Base-by-base conservation (phyloP, 2,113 vertebrate genomes). In the Cynoglossus semilaevis region DNA sequence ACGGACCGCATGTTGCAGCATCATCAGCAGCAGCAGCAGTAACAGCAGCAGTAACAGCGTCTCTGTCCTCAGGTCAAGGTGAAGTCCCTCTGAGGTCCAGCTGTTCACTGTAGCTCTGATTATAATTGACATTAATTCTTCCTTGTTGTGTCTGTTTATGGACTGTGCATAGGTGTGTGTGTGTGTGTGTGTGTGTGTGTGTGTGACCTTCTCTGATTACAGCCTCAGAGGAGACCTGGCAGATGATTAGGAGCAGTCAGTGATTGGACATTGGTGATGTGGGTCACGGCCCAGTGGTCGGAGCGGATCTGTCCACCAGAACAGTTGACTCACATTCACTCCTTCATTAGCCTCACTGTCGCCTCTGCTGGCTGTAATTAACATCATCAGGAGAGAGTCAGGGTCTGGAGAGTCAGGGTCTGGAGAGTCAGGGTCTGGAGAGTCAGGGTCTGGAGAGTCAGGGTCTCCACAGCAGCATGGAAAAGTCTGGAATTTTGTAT, bases 271-370 rank as follows among this genome's bases (percentile, higher is more conserved):
- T 81, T 76, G 79, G 79, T 69, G 77, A 87, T 77, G 55, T 84
- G 67, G 87, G 82, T 87, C 84, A 83, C 60, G 74, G 58, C 74
- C 62, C 80, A 72, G 82, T 76, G 67, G 71, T 77, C 63, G 77
- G 63, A 72, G 63, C 63, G 44, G 48, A 58, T 65, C 83, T 74
- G 80, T 74, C 83, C 83, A 74, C 85, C 81, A 87, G 83, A 75
- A 77, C 49, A 66, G 65, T 82, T 75, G 85, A 83, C 58, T 76
- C 52, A 43, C 79, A 83, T 77, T 77, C 84, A 80, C 83, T 89
- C 86, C 81, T 85, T 85, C 85, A 90, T 88, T 89, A 88, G 84
- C 84, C 75, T 77, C 81, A 69, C 84, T 83, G 83, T 81, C 80
- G 83, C 83, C 83, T 76, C 72, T 47, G 70, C 74, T 82, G 80